phyloP scores from a whole-genome alignment of 2,888 invertebrate genomes.

The Philopedon plagiatum region DNA sequence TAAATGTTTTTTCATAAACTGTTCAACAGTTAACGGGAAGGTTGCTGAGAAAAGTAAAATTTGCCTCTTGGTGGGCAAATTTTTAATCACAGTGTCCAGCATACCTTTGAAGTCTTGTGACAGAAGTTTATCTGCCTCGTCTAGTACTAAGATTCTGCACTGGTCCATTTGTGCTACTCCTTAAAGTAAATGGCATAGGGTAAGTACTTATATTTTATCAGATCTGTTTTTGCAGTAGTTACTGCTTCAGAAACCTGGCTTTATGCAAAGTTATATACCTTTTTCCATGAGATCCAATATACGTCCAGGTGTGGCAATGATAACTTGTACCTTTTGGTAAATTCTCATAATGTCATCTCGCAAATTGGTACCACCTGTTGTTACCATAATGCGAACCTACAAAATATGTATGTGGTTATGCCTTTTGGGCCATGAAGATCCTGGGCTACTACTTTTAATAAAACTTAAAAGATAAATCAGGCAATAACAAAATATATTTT shows the following conservation, averaged over 20 bases:
- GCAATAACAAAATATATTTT: no score
- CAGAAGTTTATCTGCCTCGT: slow-evolving; percentile 98
- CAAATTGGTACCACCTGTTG: slow-evolving; percentile 97
- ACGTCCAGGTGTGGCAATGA: slow-evolving; percentile 99
- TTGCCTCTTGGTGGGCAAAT: slow-evolving; percentile 95
- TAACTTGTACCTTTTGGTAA: slow-evolving; percentile 98
- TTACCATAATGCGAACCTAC: slow-evolving; percentile 96
- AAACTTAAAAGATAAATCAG: background rate
- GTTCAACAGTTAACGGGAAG: slow-evolving; percentile 97
- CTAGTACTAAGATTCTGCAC: slow-evolving; percentile 97
- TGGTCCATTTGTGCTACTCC: slow-evolving; percentile 84
- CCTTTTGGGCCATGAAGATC: no score
- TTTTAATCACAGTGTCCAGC: slow-evolving; percentile 96
- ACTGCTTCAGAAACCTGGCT: background rate
- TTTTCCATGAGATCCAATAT: slow-evolving; percentile 99
- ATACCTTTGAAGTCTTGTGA: slow-evolving; percentile 98
- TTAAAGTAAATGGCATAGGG: no score
- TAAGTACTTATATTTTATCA: no score
- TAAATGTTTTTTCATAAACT: slow-evolving; percentile 99
- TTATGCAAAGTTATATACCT: slow-evolving; percentile 62
- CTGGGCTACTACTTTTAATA: no score
- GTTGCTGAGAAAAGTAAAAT: slow-evolving; percentile 99
- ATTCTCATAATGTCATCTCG: slow-evolving; percentile 99
- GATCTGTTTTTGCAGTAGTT: background rate
- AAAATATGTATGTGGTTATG: background rate